Percentiles rank a stretch among this genome's conserved stretches.
phyloP scores from a whole-genome alignment of 2,113 vertebrate genomes.

The Leucosticte australis region DNA sequence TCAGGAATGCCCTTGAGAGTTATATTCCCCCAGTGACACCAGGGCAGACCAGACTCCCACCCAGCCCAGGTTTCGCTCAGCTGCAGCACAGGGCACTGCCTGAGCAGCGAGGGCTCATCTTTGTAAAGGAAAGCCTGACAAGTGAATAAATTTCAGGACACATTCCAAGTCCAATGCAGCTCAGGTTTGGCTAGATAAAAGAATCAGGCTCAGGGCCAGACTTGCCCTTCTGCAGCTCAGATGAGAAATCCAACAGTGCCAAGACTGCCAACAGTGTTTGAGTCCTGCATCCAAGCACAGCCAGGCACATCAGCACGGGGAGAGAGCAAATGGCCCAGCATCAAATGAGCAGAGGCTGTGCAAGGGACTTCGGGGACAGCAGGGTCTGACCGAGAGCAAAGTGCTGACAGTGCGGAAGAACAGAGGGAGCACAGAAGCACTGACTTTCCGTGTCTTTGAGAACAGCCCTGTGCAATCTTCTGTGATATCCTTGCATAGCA shows the following conservation, averaged over 20 bases:
- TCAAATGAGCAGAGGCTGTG: neutral
- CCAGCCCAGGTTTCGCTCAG: neutral
- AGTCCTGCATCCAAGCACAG: neutral
- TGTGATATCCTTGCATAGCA: neutral
- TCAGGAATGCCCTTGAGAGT: neutral
- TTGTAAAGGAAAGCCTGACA: neutral
- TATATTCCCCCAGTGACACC: accelerated
- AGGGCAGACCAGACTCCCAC: neutral
- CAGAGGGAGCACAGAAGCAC: neutral
- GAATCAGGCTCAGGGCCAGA: neutral
- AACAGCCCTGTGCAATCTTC: neutral
- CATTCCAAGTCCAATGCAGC: neutral
- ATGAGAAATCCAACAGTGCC: neutral
- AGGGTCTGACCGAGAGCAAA: neutral
- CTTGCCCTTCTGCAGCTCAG: neutral
- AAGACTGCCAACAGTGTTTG: neutral
- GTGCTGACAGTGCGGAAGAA: neutral
- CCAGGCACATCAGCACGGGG: neutral
- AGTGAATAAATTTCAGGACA: neutral
- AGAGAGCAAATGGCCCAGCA: neutral
- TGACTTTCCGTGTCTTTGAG: neutral
- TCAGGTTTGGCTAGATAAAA: neutral
- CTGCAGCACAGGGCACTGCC: neutral
- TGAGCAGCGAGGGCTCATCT: neutral
- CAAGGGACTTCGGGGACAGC: neutral